Conservation (phyloP, 2,113 vertebrate genomes). For the Microtus ochrogaster region DNA sequence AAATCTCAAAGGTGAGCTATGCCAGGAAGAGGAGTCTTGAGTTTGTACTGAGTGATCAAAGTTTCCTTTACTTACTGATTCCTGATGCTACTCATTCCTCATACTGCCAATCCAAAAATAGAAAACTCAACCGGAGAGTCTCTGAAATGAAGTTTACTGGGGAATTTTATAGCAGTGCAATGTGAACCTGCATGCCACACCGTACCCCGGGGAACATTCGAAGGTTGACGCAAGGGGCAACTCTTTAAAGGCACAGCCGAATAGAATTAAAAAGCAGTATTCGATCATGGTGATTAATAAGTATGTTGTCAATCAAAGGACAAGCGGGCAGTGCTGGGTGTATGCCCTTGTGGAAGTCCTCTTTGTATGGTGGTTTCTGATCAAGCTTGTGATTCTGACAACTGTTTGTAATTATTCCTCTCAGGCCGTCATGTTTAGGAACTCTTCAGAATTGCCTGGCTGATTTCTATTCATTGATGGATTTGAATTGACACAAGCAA, state of each 20-base stretch:
- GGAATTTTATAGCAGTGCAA: neutral
- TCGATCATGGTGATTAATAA: neutral
- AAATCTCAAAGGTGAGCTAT: conserved; percentile 53
- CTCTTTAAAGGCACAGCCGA: neutral
- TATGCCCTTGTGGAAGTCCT: neutral
- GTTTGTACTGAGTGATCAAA: conserved; percentile 32
- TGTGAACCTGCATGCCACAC: accelerated
- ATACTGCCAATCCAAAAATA: neutral
- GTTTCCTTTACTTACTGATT: conserved; percentile 44
- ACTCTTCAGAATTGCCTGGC: neutral
- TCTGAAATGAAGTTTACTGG: neutral
- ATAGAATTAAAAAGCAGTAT: neutral
- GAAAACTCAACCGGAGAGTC: neutral
- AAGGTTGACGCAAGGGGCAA: neutral
- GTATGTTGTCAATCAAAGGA: neutral
- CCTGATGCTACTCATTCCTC: conserved; percentile 32
- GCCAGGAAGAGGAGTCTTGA: conserved; percentile 48
- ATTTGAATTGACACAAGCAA: neutral
- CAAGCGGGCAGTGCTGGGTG: neutral
- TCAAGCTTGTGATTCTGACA: neutral
- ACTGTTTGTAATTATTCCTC: neutral
- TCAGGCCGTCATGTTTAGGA: neutral
- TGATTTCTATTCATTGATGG: neutral
- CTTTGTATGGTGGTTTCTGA: neutral
- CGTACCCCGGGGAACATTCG: neutral